Evolutionary conservation across 2,888 invertebrate genomes (phyloP).

Genomic region (Rhopalosiphum nymphaeae): DNA sequence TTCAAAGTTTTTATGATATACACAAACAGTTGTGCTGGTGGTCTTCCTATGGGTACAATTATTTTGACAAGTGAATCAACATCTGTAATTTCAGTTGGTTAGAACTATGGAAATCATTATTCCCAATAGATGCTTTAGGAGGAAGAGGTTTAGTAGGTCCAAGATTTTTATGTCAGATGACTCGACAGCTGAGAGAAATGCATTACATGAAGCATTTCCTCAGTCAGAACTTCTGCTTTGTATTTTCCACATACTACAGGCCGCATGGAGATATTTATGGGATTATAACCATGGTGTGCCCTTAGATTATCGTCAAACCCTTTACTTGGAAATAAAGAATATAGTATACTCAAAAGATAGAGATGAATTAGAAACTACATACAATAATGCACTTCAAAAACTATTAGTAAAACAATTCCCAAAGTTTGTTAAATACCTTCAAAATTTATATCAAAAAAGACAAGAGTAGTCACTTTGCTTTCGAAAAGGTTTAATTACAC

Average conservation of each 20-base stretch:
- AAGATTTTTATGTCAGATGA: conserved; percentile 66
- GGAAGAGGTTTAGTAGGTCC: conserved; percentile 48
- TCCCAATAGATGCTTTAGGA: background rate
- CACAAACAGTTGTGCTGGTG: conserved; percentile 49
- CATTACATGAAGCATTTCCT: conserved; percentile 64
- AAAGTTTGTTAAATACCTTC: conserved; percentile 19
- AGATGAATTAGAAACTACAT: conserved; percentile 41
- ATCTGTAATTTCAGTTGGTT: conserved; percentile 17
- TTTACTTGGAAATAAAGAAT: conserved; percentile 50
- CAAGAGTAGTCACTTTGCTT: conserved; percentile 57
- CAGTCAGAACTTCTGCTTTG: conserved; percentile 61
- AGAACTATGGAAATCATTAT: conserved; percentile 4
- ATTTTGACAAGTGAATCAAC: conserved; percentile 42
- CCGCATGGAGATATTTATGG: conserved; percentile 66
- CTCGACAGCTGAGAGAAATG: conserved; percentile 62
- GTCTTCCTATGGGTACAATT: conserved; percentile 48
- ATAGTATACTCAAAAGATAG: conserved; percentile 42
- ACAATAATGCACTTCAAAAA: conserved; percentile 1
- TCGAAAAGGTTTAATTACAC: background rate
- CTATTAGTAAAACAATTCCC: conserved; percentile 39
- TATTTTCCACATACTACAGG: conserved; percentile 66
- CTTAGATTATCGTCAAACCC: conserved; percentile 11
- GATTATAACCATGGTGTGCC: conserved; percentile 53
- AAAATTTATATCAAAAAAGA: conserved; percentile 23
- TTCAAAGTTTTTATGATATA: conserved; percentile 1